These are phyloP conservation scores for Sipha flava DNA, from an alignment of 1,140 invertebrate genomes.

Conservation along the genomic window DNA sequence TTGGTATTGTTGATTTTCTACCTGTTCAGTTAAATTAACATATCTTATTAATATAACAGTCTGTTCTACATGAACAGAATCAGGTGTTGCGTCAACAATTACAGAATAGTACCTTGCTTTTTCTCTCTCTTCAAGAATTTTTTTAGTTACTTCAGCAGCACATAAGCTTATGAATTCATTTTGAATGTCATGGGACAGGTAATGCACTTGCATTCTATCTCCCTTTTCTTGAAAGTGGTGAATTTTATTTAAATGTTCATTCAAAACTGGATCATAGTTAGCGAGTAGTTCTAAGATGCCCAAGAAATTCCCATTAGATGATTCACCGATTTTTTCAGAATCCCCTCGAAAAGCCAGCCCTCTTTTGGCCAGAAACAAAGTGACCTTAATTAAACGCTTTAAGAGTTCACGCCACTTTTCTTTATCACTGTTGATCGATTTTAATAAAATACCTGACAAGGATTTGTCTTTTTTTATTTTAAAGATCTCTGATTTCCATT, in stretches of 20 bases:
- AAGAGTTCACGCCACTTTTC: too few species aligned
- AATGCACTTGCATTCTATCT: slow-evolving; percentile 12
- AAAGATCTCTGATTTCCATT: too few species aligned
- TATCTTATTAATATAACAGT: slow-evolving; percentile 35
- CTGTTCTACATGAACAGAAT: slow-evolving; percentile 33
- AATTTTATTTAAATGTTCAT: background rate
- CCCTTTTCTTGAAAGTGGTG: background rate
- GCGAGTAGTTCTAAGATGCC: background rate
- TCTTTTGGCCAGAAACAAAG: too few species aligned
- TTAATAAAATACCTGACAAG: too few species aligned
- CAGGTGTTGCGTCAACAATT: slow-evolving; percentile 36
- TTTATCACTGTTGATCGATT: too few species aligned
- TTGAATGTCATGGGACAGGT: slow-evolving; percentile 30
- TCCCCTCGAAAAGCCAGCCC: background rate
- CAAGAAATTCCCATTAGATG: background rate
- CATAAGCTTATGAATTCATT: slow-evolving; percentile 36
- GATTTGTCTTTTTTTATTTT: too few species aligned
- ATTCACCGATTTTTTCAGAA: background rate
- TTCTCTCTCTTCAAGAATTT: slow-evolving; percentile 33
- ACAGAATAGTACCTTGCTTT: slow-evolving; percentile 26
- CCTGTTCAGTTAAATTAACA: slow-evolving; percentile 4
- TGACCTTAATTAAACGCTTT: too few species aligned
- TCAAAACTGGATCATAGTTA: background rate
- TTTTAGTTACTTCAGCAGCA: slow-evolving; percentile 28
- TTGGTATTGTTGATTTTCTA: background rate